Evolutionary conservation across 2,797 vertebrate genomes (phyloP).

Genomic region (Alectoris magna): DNA sequence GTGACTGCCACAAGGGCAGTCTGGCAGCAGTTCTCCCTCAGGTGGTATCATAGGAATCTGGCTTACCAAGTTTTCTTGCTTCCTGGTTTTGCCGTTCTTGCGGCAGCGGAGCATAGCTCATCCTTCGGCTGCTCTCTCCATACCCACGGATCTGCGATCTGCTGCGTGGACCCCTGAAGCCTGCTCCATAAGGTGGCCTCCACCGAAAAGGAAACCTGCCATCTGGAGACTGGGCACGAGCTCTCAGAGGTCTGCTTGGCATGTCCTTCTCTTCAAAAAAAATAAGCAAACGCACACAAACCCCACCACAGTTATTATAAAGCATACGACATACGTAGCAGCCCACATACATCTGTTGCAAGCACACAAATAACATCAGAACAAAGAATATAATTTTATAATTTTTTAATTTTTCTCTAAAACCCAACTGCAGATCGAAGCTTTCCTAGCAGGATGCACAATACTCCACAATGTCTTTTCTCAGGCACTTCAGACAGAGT

Average conservation of each 20-base stretch:
- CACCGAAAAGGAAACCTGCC: constrained; percentile 77
- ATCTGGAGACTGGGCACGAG: constrained; percentile 73
- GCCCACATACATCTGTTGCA: not conserved
- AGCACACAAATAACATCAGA: not conserved
- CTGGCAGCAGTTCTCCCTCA: not conserved
- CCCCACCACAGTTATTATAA: not conserved
- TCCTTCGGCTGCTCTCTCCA: constrained; percentile 82
- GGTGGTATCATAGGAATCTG: not conserved
- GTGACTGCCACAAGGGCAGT: not conserved
- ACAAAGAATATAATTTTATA: not conserved
- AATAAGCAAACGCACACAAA: constrained; percentile 55
- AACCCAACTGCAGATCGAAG: not conserved
- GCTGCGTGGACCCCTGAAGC: constrained; percentile 82
- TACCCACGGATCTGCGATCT: constrained; percentile 80
- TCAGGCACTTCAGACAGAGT: not conserved
- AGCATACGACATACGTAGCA: not conserved
- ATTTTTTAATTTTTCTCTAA: not conserved
- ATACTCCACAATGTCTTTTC: not conserved
- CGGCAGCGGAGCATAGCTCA: constrained; percentile 83
- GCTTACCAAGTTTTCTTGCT: constrained; percentile 88
- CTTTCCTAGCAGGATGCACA: not conserved
- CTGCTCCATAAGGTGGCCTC: constrained; percentile 86
- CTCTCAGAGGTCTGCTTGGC: constrained; percentile 79
- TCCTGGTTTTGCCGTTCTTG: constrained; percentile 88
- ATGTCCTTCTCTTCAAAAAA: constrained; percentile 81